Percentiles rank a stretch among this genome's conserved stretches.
These are phyloP conservation scores for Sylvilagus bachmani DNA, from an alignment of 2,113 vertebrate genomes.

Conservation along the genomic window DNA sequence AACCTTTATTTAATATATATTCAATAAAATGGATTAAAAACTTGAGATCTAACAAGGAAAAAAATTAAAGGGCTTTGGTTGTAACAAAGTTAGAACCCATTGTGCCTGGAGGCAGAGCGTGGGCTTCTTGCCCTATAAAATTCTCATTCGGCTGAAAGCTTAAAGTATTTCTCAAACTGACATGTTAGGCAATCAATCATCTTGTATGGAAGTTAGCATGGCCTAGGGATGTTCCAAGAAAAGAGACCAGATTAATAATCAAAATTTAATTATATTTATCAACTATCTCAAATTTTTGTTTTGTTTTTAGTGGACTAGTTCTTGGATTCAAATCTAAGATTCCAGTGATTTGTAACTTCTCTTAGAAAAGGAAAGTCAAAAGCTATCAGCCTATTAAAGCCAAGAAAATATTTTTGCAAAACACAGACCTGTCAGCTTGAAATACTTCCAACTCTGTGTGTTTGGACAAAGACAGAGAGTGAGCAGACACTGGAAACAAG, in stretches of 20 bases:
- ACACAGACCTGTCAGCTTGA: background rate
- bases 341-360: slow-evolving; percentile 51
- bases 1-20: slow-evolving; percentile 29
- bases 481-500: slow-evolving; percentile 10
- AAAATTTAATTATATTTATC: slow-evolving; percentile 71
- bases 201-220: slow-evolving; percentile 41
- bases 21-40: background rate
- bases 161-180: slow-evolving; percentile 3
- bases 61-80: background rate
- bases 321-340: slow-evolving; percentile 63
- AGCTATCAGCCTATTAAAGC: background rate
- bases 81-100: background rate
- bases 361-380: background rate
- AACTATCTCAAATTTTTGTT: slow-evolving; percentile 45
- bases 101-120: background rate
- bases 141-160: slow-evolving; percentile 26
- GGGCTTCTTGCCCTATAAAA: background rate
- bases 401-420: background rate
- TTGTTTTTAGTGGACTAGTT: slow-evolving; percentile 57
- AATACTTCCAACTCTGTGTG: background rate
- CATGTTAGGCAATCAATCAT: slow-evolving; percentile 59
- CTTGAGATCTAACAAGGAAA: background rate
- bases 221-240: slow-evolving; percentile 40
- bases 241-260: slow-evolving; percentile 55
- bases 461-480: background rate